Evolutionary conservation across 2,113 vertebrate genomes (phyloP), one percentile per base, ranked within the genome.

Genomic region (Percina caprodes): DNA sequence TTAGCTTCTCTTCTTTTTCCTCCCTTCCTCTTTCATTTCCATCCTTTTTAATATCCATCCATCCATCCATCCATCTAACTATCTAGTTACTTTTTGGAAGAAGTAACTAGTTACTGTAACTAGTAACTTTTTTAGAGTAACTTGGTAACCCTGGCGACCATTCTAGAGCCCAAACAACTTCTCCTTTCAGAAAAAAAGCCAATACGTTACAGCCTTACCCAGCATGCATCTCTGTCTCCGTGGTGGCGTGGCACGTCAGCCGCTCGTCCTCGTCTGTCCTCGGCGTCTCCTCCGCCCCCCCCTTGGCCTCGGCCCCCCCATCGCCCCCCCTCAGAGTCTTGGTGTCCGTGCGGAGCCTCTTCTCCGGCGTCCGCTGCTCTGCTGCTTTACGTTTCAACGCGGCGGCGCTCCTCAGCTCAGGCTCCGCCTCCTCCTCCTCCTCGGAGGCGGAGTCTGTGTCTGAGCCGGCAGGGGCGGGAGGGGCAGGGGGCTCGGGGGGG

Each of bases 371-470:
- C 5, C 92, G 83, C 9, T 96, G 96, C 72, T 97, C 97, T 3
- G 90, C 76, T 12, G 94, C 93, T 86, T 98, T 99, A 23, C 97
- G 96, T 87, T 99, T 99, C 45, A 94, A 55, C 15, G 91, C 4
- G 0, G 24, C 1, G 19, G 19, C 23, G 46, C 75, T 60, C 74
- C 94, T 95, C 83, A 88, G 83, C 94, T 97, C 90, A 0, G 69
- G 26, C 91, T 94, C 95, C 63, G 93, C 95, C 24, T 85, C 76
- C 30, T 61, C 80, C 82, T 94, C 92, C 58, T 95, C 95, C 89
- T 96, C 96, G 0, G 87, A 86, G 83, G 95, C 96, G 0, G 93
- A 96, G 73, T 99, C 97, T 0, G 93, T 95, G 89, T 98, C 97
- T 0, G 94, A 95, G 85, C 91, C 91, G 0, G 67, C 65, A 46